Evolutionary conservation across 1,140 invertebrate species (phyloP), one percentile per base, ranked within the genome.

Genomic region (Amphibalanus amphitrite): DNA sequence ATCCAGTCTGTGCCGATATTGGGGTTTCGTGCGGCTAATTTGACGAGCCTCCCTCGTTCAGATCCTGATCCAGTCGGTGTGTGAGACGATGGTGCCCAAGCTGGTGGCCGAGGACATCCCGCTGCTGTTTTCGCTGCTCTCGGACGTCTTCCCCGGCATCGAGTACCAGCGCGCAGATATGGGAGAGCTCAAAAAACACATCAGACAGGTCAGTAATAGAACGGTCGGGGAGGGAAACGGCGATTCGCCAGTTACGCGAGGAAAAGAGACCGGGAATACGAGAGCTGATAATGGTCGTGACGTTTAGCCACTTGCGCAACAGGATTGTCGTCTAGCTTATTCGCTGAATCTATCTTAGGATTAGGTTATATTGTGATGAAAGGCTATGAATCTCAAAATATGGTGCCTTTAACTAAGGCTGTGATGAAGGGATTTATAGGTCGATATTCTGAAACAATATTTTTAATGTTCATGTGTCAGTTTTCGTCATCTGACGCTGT

Each of bases 11-110:
- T n/a, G n/a, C n/a, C n/a, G n/a, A n/a, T n/a, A n/a, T n/a, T n/a
- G n/a, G n/a, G n/a, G n/a, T n/a, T n/a, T n/a, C n/a, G n/a, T n/a
- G n/a, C n/a, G n/a, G n/a, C n/a, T n/a, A n/a, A n/a, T n/a, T n/a
- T n/a, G n/a, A n/a, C n/a, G n/a, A 75, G 74, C 75, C 72, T 67
- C 71, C 77, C 78, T 4, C 75, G 86, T 6, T 17, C 38, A 38
- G 83, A 99, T 99, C 77, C 84, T 99, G 40, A 98, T 99, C 73
- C 97, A 99, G 81, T 97, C 93, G 13, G 95, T 99, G 26, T 99
- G 97, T 81, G 97, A 99, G 83, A 99, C 97, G 0, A 95, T 99
- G 92, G 95, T 98, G 33, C 97, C 97, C 1, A 99, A 99, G 81
- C 83, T 99, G 71, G 96, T 99, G 0, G 95, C 95, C 70, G 97